Evolutionary conservation across 92 coral and sea anemone genomes (phyloP).

Genomic region (Anthopleura xanthogrammica): DNA sequence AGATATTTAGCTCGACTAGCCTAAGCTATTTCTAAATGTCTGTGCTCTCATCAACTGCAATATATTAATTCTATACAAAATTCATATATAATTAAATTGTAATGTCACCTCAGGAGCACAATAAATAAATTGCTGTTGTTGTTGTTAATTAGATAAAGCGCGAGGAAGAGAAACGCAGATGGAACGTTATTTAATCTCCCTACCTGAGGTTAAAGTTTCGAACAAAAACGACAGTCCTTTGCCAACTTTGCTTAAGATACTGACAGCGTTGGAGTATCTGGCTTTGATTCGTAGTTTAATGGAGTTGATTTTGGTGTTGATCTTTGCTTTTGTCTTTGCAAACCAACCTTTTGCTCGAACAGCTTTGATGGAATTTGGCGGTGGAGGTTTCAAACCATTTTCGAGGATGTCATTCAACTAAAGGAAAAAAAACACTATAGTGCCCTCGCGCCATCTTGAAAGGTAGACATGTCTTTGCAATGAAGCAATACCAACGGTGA

Average conservation of each 20-base stretch:
- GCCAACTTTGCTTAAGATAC: not conserved
- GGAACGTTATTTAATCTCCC: not conserved
- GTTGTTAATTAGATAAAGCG: too few species aligned
- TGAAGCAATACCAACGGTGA: too few species aligned
- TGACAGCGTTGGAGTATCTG: not conserved
- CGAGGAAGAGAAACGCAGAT: too few species aligned
- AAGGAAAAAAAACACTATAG: not conserved
- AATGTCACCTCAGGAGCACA: too few species aligned
- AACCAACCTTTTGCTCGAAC: not conserved
- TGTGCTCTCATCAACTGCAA: too few species aligned
- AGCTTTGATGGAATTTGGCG: not conserved
- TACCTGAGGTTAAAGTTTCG: not conserved
- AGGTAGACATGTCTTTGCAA: too few species aligned
- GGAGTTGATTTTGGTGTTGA: not conserved
- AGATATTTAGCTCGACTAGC: too few species aligned
- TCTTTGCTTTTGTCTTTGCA: conserved; percentile 9
- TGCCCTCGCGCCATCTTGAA: too few species aligned
- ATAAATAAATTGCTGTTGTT: too few species aligned
- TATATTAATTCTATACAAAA: too few species aligned
- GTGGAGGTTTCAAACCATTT: not conserved
- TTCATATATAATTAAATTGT: too few species aligned
- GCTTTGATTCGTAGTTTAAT: conserved; percentile 2
- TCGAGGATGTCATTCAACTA: not conserved
- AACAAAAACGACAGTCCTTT: not conserved
- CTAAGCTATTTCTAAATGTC: too few species aligned